Evolutionary conservation across 2,113 vertebrate species (phyloP), one percentile per base, ranked within the genome.

Genomic region (Uropsilus gracilis): DNA sequence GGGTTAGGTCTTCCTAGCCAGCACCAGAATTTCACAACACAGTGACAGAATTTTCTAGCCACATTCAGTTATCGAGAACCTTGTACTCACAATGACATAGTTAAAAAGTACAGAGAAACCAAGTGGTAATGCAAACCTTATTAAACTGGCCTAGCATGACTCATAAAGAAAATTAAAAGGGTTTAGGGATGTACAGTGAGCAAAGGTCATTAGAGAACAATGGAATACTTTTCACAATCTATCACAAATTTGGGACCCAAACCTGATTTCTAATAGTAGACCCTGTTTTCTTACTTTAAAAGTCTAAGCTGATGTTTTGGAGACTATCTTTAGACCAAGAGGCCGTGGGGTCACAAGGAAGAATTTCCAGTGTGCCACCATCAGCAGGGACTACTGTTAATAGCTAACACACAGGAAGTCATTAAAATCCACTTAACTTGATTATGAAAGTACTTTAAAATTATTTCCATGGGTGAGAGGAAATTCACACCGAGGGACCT

Each of bases 91-190:
- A 95, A 81, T 61, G 72, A 63, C 57, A 61, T 84, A 94, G 97
- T 89, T 95, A 91, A 96, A 91, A 94, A 90, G 77, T 92, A 13
- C 86, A 78, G 53, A 81, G 72, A 77, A 93, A 64, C 73, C 76
- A 63, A 76, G 34, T 30, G 81, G 68, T 18, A 39, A 39, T 12
- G 37, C 24, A 46, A 75, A 57, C 37, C 17, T 86, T 68, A 73
- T 59, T 84, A 86, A 91, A n/a, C 57, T 46, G 68, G 63, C 68
- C 42, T 66, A 91, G 28, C 14, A 44, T 18, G 48, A 72, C 63
- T 69, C 72, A 81, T 3, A 59, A 84, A 24, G 92, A 76, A 94
- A 93, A 84, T 72, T 32, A 66, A 61, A 86, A 95, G 76, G 32
- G 44, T 57, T 80, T 53, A 44, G 30, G 85, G 89, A 34, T 78